These are phyloP conservation scores for Seriola aureovittata DNA, from an alignment of 2,113 vertebrate species.

Conservation along the genomic window DNA sequence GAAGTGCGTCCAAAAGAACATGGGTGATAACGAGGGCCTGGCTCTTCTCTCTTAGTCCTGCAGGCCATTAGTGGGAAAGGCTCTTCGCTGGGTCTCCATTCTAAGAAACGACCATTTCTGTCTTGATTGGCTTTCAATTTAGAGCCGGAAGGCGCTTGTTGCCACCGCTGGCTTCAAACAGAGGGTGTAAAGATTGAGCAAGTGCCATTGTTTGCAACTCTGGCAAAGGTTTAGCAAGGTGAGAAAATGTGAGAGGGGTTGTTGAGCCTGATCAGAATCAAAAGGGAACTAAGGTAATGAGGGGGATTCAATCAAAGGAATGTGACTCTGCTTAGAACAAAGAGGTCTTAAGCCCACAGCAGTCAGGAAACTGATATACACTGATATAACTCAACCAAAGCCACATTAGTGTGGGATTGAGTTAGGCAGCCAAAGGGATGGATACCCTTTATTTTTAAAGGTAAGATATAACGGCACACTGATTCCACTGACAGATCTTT, in stretches of 20 bases:
- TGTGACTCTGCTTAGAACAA: slow-evolving; percentile 44
- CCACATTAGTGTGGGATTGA: slow-evolving; percentile 22
- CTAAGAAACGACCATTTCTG: slow-evolving; percentile 50
- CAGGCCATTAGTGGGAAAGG: slow-evolving; percentile 68
- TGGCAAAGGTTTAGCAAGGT: slow-evolving; percentile 60
- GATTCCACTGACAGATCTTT: not conserved
- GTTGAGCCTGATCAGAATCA: slow-evolving; percentile 62
- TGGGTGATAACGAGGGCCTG: slow-evolving; percentile 73
- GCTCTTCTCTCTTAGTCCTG: slow-evolving; percentile 44
- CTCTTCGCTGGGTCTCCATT: slow-evolving; percentile 39
- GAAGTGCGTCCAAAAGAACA: slow-evolving; percentile 73
- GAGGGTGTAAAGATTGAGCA: slow-evolving; percentile 32
- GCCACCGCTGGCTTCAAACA: slow-evolving; percentile 32
- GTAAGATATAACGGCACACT: not conserved
- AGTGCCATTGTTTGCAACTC: slow-evolving; percentile 30
- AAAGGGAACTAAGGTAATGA: slow-evolving; percentile 60
- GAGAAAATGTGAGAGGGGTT: slow-evolving; percentile 35
- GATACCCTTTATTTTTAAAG: not conserved
- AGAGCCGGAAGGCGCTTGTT: not conserved
- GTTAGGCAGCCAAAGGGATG: slow-evolving; percentile 15
- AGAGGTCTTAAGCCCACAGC: slow-evolving; percentile 53
- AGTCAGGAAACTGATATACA: slow-evolving; percentile 27
- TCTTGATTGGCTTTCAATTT: slow-evolving; percentile 39
- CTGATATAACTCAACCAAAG: slow-evolving; percentile 36
- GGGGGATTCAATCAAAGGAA: slow-evolving; percentile 65